Evolutionary conservation across 2,797 vertebrate species (phyloP).

Genomic region (Takifugu rubripes): DNA sequence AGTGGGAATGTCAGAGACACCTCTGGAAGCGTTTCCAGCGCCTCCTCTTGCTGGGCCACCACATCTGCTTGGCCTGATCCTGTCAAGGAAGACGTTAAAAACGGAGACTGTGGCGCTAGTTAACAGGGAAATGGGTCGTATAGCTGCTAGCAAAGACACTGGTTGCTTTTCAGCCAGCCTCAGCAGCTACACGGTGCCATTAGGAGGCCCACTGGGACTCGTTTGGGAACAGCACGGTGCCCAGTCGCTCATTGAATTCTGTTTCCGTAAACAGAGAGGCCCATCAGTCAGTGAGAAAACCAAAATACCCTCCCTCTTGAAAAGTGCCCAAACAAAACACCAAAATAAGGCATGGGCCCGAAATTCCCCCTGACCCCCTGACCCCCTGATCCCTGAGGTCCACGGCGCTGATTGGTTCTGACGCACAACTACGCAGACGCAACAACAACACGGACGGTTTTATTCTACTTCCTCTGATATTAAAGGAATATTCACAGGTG

Average conservation of each 20-base stretch:
- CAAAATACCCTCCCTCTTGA: slow-evolving; percentile 46
- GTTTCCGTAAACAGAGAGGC: slow-evolving; percentile 62
- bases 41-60: slow-evolving; percentile 21
- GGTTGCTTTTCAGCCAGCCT: slow-evolving; percentile 21
- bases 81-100: slow-evolving; percentile 21
- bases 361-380: slow-evolving; percentile 33
- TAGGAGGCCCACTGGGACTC: slow-evolving; percentile 39
- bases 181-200: slow-evolving; percentile 25
- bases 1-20: slow-evolving; percentile 55
- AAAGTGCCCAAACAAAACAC: slow-evolving; percentile 58
- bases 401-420: slow-evolving; percentile 19
- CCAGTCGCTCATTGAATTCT: slow-evolving; percentile 52
- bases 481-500: no score
- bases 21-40: slow-evolving; percentile 58
- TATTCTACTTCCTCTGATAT: slow-evolving; percentile 5
- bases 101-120: slow-evolving; percentile 34
- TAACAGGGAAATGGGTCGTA: slow-evolving; percentile 48
- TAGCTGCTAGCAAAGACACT: slow-evolving; percentile 24
- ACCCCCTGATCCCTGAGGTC: slow-evolving; percentile 43
- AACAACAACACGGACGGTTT: slow-evolving; percentile 1
- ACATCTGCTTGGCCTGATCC: slow-evolving; percentile 37
- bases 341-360: slow-evolving; percentile 47
- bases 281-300: slow-evolving; percentile 54
- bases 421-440: slow-evolving; percentile 28
- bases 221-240: slow-evolving; percentile 39